phyloP scores from a whole-genome alignment of 2,888 invertebrate genomes.

The Rhopalosiphum nymphaeae region DNA sequence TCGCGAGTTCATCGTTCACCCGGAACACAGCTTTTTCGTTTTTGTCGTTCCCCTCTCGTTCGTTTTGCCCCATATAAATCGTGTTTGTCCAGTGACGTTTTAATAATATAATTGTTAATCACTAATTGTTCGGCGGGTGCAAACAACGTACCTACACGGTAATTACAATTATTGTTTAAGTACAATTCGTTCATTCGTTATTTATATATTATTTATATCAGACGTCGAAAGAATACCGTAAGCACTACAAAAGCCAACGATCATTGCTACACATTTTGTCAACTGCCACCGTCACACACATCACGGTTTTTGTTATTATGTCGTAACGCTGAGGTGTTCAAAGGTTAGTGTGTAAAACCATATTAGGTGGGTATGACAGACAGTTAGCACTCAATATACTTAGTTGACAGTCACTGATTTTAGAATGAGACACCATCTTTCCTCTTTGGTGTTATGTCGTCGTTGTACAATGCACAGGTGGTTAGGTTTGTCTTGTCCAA shows the following conservation, averaged over 20 bases:
- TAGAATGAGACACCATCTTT: not conserved
- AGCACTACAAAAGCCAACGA: not conserved
- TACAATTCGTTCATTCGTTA: not conserved
- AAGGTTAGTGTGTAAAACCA: slow-evolving; percentile 37
- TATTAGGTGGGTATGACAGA: not conserved
- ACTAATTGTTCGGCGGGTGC: not conserved
- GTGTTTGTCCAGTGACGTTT: not conserved
- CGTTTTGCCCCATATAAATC: not conserved
- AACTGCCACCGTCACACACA: not conserved
- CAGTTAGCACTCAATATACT: not conserved
- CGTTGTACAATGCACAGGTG: not conserved
- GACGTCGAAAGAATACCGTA: not conserved
- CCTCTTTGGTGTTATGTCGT: not conserved
- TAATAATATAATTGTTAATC: not conserved
- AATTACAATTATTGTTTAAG: not conserved
- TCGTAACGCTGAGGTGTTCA: slow-evolving; percentile 12
- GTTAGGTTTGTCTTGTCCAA: not conserved
- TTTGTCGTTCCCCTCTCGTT: not conserved
- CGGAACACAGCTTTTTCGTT: not conserved
- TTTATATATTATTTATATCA: not conserved
- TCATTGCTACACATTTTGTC: not conserved
- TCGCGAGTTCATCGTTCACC: not conserved
- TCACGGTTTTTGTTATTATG: not conserved
- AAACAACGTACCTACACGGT: not conserved
- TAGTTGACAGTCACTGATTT: not conserved